A percentile compares a stretch with the other conserved stretches of the same genome.
These are phyloP conservation scores for Papilio polytes DNA, from an alignment of 1,140 invertebrate species.

Conservation along the genomic window DNA sequence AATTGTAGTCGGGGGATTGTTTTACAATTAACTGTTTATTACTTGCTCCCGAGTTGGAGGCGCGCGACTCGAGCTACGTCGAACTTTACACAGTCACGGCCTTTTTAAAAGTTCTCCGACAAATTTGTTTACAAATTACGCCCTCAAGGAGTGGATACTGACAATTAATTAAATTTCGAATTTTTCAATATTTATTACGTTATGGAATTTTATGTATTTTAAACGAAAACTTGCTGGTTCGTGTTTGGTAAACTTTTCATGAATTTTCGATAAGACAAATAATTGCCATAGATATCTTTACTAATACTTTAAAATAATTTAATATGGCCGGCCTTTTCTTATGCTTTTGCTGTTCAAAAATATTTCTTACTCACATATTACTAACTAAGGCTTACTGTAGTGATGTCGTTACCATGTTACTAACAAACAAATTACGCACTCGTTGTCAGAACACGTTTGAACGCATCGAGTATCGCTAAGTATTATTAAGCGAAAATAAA, in stretches of 20 bases:
- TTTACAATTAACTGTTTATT: constrained; percentile 57
- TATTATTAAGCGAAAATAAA: constrained; percentile 40
- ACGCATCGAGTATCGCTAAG: constrained; percentile 37
- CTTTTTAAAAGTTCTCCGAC: constrained; percentile 6
- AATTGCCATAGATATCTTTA: not conserved
- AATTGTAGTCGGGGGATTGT: constrained; percentile 52
- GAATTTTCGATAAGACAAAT: not conserved
- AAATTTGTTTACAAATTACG: not conserved
- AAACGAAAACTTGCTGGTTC: not conserved
- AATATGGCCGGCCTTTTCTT: not conserved
- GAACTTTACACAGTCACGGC: not conserved
- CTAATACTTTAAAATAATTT: not conserved
- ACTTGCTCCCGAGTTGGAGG: constrained; percentile 47
- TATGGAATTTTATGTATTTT: not conserved
- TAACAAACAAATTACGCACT: constrained; percentile 19
- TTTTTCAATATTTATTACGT: not conserved
- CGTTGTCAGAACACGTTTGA: constrained; percentile 23
- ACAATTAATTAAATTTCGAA: constrained; percentile 19
- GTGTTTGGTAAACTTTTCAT: not conserved
- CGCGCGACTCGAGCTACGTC: constrained; percentile 43
- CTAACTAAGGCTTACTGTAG: not conserved
- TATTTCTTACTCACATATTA: not conserved
- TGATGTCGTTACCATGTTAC: not conserved
- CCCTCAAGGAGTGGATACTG: not conserved
- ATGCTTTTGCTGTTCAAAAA: not conserved